phyloP scores from a whole-genome alignment of 2,113 vertebrate genomes.

The Chaenocephalus aceratus region DNA sequence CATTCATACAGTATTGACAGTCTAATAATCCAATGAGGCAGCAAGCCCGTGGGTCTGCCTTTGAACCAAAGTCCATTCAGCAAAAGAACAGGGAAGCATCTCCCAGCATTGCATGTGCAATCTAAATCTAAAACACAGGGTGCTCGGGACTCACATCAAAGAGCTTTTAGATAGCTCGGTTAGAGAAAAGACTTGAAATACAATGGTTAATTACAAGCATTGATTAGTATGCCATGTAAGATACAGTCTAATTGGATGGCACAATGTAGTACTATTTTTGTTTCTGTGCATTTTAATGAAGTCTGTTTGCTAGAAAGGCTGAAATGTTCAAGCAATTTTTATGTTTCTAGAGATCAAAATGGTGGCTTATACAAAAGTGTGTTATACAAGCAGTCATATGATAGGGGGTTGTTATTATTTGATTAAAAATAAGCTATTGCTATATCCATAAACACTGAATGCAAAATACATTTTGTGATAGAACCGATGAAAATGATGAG shows the following conservation, averaged over 20 bases:
- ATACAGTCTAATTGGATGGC: conserved; percentile 73
- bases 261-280: conserved; percentile 59
- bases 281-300: conserved; percentile 62
- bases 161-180: conserved; percentile 67
- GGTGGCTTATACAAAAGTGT: conserved; percentile 12
- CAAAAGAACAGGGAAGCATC: conserved; percentile 50
- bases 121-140: conserved; percentile 72
- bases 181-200: conserved; percentile 73
- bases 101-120: conserved; percentile 72
- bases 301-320: conserved; percentile 39
- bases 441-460: conserved; percentile 5
- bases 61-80: conserved; percentile 68
- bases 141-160: conserved; percentile 74
- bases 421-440: conserved; percentile 16
- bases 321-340: conserved; percentile 41
- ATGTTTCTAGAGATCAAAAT: conserved; percentile 38
- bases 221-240: conserved; percentile 67
- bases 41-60: conserved; percentile 55
- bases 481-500: not conserved
- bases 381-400: conserved; percentile 3
- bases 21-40: conserved; percentile 53
- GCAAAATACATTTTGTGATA: conserved; percentile 6
- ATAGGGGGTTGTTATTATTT: conserved; percentile 17
- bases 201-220: conserved; percentile 74
- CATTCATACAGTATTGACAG: conserved; percentile 37